phyloP scores from a whole-genome alignment of 1,140 invertebrate genomes.

The Penaeus japonicus region DNA sequence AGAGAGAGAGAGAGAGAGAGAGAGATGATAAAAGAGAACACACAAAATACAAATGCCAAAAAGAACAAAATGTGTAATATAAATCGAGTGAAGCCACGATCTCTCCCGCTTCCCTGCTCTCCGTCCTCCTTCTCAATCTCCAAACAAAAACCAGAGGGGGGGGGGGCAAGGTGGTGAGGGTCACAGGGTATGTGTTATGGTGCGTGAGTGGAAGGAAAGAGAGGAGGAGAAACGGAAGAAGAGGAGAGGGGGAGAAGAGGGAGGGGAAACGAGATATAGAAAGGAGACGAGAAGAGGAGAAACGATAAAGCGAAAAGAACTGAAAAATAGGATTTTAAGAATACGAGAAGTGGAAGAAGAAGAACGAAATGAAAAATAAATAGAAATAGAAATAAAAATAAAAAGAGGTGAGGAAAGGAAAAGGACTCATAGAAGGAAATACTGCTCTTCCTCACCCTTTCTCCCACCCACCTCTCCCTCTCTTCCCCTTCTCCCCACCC shows the following conservation, averaged over 20 bases:
- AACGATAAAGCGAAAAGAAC: too few species aligned
- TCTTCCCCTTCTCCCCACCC: too few species aligned
- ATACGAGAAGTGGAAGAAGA: not conserved
- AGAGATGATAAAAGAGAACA: too few species aligned
- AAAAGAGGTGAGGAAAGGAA: not conserved
- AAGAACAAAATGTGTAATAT: too few species aligned
- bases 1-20: too few species aligned
- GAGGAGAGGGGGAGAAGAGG: not conserved
- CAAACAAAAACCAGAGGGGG: not conserved
- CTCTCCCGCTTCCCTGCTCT: too few species aligned
- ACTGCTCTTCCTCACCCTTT: not conserved
- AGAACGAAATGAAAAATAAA: not conserved
- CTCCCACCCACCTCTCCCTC: not conserved
- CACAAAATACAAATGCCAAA: too few species aligned
- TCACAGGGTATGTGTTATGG: not conserved
- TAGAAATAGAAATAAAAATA: not conserved
- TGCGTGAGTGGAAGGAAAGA: too few species aligned
- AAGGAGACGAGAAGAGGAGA: too few species aligned
- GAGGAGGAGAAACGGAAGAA: not conserved
- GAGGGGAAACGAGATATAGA: too few species aligned
- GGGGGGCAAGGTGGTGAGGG: not conserved
- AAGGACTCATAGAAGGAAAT: not conserved
- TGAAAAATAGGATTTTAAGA: too few species aligned
- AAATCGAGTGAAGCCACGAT: too few species aligned
- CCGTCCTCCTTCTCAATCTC: not conserved